A percentile compares a stretch with the other conserved stretches of the same genome.
phyloP scores from a whole-genome alignment of 2,797 vertebrate genomes.

The Iguana delicatissima region DNA sequence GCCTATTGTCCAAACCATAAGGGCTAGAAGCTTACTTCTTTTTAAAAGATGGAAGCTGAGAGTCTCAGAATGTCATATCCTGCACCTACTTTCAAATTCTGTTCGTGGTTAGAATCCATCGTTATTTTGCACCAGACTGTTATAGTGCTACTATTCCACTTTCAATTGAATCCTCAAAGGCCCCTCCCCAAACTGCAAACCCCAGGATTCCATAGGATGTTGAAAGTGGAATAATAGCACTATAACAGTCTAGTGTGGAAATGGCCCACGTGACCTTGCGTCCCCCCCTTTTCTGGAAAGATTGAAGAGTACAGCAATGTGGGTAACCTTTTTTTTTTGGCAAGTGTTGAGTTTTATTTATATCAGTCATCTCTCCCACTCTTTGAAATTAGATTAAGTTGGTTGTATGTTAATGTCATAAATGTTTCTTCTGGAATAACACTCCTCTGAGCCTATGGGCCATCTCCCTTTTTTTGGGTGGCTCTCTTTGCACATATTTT shows the following conservation, averaged over 20 bases:
- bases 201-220: too few relatives aligned
- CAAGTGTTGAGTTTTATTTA: slow-evolving; percentile 45
- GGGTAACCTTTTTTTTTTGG: slow-evolving; percentile 17
- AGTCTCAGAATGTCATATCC: slow-evolving; percentile 4
- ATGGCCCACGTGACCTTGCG: not conserved
- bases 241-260: too few relatives aligned
- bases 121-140: too few relatives aligned
- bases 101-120: not conserved
- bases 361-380: not conserved
- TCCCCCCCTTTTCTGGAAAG: not conserved
- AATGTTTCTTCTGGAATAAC: slow-evolving; percentile 53
- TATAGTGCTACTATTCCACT: too few relatives aligned
- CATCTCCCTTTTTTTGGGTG: slow-evolving; percentile 64
- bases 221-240: too few relatives aligned
- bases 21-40: not conserved
- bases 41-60: not conserved
- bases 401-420: slow-evolving; percentile 33
- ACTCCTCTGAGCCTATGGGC: slow-evolving; percentile 48
- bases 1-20: not conserved
- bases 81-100: not conserved
- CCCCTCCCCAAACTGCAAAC: too few relatives aligned
- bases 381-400: slow-evolving; percentile 40
- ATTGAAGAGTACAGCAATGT: slow-evolving; percentile 7
- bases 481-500: slow-evolving; percentile 67
- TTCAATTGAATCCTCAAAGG: too few relatives aligned